Percentiles rank a stretch among this genome's conserved stretches.
These are phyloP conservation scores for Lithophane ornitopus DNA, from an alignment of 2,888 invertebrate genomes.

Conservation along the genomic window DNA sequence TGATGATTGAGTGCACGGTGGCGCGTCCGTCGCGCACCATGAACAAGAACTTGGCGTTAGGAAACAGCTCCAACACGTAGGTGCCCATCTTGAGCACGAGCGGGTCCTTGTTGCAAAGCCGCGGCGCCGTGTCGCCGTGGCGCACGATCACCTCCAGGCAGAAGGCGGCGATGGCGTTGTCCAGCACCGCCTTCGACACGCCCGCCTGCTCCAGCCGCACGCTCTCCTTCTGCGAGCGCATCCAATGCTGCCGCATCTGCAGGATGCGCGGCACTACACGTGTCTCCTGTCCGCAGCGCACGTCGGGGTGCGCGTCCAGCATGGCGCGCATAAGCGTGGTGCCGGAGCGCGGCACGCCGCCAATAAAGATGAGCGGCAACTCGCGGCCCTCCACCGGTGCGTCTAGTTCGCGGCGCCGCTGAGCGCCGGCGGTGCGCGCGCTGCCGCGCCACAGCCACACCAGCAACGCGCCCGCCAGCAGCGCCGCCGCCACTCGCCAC, in stretches of 20 bases:
- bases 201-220: constrained; percentile 98
- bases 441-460: constrained; percentile 73
- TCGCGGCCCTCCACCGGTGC: constrained; percentile 92
- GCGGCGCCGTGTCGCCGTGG: constrained; percentile 98
- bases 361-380: constrained; percentile 98
- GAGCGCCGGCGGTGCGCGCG: constrained; percentile 66
- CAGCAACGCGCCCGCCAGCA: constrained; percentile 71
- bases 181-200: constrained; percentile 97
- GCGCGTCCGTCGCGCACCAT: constrained; percentile 99
- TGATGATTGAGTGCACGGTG: constrained; percentile 99
- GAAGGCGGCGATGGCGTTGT: constrained; percentile 99
- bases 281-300: constrained; percentile 99
- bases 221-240: constrained; percentile 97
- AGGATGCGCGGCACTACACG: constrained; percentile 98
- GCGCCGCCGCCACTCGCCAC: constrained; percentile 70
- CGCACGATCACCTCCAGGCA: constrained; percentile 98
- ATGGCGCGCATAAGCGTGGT: constrained; percentile 99
- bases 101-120: constrained; percentile 99
- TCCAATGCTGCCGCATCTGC: constrained; percentile 98
- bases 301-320: constrained; percentile 99
- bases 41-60: constrained; percentile 99
- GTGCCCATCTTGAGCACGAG: constrained; percentile 99
- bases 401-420: constrained; percentile 60
- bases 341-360: constrained; percentile 99
- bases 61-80: constrained; percentile 97